These are phyloP conservation scores for Caenorhabditis drosophilae DNA, from an alignment of 2,888 invertebrate species.

Conservation along the genomic window DNA sequence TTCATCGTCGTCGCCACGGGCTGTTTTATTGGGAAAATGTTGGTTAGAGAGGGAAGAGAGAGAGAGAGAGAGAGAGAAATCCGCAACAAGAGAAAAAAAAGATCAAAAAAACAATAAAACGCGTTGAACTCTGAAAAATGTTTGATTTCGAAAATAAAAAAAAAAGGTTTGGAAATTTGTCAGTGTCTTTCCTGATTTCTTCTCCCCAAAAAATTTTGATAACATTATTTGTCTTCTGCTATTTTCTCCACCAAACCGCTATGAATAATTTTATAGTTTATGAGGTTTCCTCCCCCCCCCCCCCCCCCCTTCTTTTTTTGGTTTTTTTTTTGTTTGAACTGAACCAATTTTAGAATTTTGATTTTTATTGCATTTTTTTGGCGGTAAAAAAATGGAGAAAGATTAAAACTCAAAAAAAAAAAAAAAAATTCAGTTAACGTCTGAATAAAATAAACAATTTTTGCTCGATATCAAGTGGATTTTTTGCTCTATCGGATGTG, in stretches of 20 bases:
- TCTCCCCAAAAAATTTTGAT: background rate
- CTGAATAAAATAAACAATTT: no score
- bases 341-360: background rate
- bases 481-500: background rate
- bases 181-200: conserved; percentile 2
- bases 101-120: conserved; percentile 7
- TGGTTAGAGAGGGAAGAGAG: background rate
- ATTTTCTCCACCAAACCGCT: background rate
- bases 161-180: no score
- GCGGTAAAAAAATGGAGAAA: no score
- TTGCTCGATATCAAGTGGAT: no score
- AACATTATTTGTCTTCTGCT: background rate
- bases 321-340: conserved; percentile 6
- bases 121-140: conserved; percentile 4
- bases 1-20: no score
- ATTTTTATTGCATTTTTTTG: conserved; percentile 1
- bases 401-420: background rate
- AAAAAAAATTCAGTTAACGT: background rate
- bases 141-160: no score
- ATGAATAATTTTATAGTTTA: background rate
- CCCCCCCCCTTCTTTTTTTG: background rate
- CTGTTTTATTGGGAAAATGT: background rate
- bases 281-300: background rate
- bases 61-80: no score
- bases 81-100: conserved; percentile 5